Conservation (phyloP, 2,113 vertebrate genomes). For the Heliornis fulica region DNA sequence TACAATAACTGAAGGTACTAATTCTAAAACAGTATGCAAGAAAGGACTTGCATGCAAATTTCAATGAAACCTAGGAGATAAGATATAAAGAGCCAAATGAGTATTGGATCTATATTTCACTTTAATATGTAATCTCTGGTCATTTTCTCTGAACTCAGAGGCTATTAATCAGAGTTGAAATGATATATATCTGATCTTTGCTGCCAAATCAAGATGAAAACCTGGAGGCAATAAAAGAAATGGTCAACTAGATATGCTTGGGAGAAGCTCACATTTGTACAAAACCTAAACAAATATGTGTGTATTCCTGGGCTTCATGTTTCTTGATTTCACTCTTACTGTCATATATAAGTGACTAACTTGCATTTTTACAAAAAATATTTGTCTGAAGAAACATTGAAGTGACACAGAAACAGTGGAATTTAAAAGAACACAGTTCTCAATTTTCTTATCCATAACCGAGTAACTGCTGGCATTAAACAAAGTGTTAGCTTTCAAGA, state of each 20-base stretch:
- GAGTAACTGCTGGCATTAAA: not conserved
- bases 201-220: not conserved
- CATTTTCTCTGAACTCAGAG: not conserved
- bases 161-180: not conserved
- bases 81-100: not conserved
- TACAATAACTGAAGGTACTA: not conserved
- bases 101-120: not conserved
- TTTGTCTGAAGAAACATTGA: not conserved
- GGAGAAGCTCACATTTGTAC: not conserved
- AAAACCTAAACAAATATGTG: not conserved
- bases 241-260: not conserved
- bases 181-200: not conserved
- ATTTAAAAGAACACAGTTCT: not conserved
- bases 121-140: not conserved
- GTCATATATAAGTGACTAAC: not conserved
- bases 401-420: not conserved
- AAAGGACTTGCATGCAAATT: not conserved
- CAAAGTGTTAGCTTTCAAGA: not conserved
- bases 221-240: not conserved
- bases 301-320: not conserved
- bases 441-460: not conserved
- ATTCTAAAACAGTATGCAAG: not conserved
- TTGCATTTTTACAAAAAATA: not conserved
- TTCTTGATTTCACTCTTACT: not conserved
- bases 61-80: not conserved